phyloP scores from a whole-genome alignment of 2,113 vertebrate genomes.

The Seriola aureovittata region DNA sequence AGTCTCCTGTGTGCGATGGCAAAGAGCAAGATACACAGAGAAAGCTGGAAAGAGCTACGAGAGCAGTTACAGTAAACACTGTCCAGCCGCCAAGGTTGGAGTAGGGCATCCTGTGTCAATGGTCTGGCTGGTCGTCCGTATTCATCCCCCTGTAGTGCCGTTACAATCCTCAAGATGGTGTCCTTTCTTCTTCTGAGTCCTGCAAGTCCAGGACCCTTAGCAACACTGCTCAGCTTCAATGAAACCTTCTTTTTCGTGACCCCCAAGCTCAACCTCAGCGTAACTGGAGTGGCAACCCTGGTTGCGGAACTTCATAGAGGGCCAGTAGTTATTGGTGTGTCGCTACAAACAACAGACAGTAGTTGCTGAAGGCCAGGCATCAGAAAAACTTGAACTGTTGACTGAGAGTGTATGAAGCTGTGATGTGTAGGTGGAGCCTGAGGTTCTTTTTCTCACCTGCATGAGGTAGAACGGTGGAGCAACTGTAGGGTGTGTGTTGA shows the following conservation, averaged over 20 bases:
- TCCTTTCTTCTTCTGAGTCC: slow-evolving; percentile 29
- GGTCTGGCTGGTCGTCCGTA: slow-evolving; percentile 36
- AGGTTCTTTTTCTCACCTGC: slow-evolving; percentile 83
- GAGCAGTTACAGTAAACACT: slow-evolving; percentile 67
- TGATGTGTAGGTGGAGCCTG: not conserved
- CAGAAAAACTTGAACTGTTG: not conserved
- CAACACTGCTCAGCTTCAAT: slow-evolving; percentile 94
- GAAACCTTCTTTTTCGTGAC: slow-evolving; percentile 94
- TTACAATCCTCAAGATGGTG: slow-evolving; percentile 55
- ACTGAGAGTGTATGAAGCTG: not conserved
- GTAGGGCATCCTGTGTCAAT: slow-evolving; percentile 40
- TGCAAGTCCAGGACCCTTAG: slow-evolving; percentile 70
- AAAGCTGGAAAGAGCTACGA: slow-evolving; percentile 60
- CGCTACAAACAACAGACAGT: slow-evolving; percentile 80
- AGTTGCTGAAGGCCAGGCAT: not conserved
- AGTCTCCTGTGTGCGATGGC: slow-evolving; percentile 55
- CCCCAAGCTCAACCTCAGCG: slow-evolving; percentile 90
- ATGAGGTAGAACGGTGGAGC: slow-evolving; percentile 92
- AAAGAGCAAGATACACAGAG: slow-evolving; percentile 58
- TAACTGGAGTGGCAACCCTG: slow-evolving; percentile 87
- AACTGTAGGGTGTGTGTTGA: slow-evolving; percentile 90
- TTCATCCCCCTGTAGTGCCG: slow-evolving; percentile 44
- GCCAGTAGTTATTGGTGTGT: slow-evolving; percentile 91
- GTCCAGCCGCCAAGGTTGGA: slow-evolving; percentile 59
- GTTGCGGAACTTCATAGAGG: slow-evolving; percentile 94